Base-by-base conservation (phyloP, 1,140 invertebrate species). In the Drosophila asahinai region DNA sequence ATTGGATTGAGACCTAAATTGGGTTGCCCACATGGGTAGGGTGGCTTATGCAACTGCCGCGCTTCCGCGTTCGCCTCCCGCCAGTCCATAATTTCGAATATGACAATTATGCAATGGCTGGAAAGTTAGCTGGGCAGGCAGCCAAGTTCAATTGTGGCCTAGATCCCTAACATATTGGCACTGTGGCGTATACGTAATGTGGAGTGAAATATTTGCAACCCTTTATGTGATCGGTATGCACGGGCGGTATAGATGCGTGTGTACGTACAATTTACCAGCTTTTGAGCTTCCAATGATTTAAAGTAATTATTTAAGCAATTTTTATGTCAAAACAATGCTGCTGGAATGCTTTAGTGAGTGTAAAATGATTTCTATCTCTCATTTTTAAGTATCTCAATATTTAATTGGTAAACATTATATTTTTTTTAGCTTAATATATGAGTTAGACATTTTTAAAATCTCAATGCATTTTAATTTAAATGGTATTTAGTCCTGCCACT, bases 61-160 rank as follows among this genome's bases (percentile, higher is more conserved):
- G 73, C 68, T 82, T 80, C 80, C 81, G 86, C 49, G 61, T 80
- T 3, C 49, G 17, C 64, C 40, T 36, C 15, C n/a, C 38, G 52
- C 45, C 75, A 58, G 62, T 52, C 81, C 68, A 90, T 90, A 81
- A 90, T 86, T 87, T 61, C 48, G 54, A 74, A 80, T 89, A 87
- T 87, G 80, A 89, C 77, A 84, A 90, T 89, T 89, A 81, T 81
- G 84, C 81, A 89, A 89, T 79, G 47, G 45, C 47, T 68, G 60
- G 67, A 77, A 80, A 22, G 33, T 33, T n/a, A 17, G 45, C 36
- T 74, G 74, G 84, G 84, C 84, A 54, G 38, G 12, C 47, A 52
- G 84, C 84, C 84, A 89, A 84, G 81, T 89, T 89, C 86, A 90
- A 61, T 79, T 65, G 58, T 66, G 71, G 45, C 63, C 49, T 73